These are phyloP conservation scores for Plebejus melissa DNA, from an alignment of 2,888 invertebrate genomes.

Conservation along the genomic window DNA sequence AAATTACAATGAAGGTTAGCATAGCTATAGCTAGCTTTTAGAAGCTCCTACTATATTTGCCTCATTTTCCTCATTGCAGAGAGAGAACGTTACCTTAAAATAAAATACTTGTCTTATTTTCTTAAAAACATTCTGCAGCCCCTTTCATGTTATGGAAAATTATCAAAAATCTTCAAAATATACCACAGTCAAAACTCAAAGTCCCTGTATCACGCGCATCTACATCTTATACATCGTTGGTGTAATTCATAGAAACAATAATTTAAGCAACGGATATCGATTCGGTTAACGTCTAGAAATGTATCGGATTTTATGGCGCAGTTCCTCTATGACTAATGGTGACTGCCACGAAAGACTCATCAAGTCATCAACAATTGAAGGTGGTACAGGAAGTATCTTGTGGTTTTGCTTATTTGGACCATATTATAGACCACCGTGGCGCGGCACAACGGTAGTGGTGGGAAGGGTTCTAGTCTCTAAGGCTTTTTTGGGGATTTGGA, in stretches of 20 bases:
- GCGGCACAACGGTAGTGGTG: no score
- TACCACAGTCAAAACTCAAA: neutral
- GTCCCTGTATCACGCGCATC: neutral
- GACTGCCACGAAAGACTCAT: neutral
- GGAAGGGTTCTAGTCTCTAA: no score
- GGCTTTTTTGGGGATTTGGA: no score
- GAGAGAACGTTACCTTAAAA: no score
- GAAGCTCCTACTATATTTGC: neutral
- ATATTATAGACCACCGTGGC: neutral
- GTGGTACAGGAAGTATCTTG: neutral
- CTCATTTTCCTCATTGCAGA: neutral
- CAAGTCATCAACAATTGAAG: neutral
- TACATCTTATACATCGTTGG: slow-evolving; percentile 7
- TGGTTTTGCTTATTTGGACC: neutral
- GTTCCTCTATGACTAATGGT: slow-evolving; percentile 24
- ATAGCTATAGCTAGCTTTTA: no score
- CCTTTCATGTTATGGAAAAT: neutral
- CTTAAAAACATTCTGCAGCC: no score
- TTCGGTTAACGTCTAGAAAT: slow-evolving; percentile 25
- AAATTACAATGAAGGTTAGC: no score
- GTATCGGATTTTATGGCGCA: slow-evolving; percentile 18
- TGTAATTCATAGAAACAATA: slow-evolving; percentile 24
- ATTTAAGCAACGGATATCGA: slow-evolving; percentile 23
- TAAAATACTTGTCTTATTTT: no score
- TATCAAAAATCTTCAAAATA: neutral